These are phyloP conservation scores for Cynocephalus volans DNA, from an alignment of 2,113 vertebrate species.

Conservation along the genomic window DNA sequence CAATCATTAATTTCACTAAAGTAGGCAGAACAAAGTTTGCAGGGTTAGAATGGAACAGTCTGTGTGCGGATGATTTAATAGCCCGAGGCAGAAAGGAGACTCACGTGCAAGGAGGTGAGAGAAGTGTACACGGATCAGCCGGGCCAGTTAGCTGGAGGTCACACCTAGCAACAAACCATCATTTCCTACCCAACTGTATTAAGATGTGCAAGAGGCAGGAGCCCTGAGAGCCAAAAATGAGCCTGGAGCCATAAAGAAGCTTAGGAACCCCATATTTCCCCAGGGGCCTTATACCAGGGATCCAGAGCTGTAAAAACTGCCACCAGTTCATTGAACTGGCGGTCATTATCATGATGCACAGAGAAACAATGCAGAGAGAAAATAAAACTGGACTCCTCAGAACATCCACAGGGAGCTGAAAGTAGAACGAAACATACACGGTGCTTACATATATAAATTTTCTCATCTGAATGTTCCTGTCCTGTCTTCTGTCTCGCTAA, in stretches of 20 bases:
- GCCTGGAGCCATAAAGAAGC: not conserved
- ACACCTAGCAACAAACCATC: too few species aligned
- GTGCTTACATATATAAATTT: not conserved
- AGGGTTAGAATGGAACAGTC: not conserved
- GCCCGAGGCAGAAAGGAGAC: not conserved
- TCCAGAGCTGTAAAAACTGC: not conserved
- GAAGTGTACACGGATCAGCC: accelerated
- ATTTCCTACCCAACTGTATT: not conserved
- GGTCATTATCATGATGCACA: not conserved
- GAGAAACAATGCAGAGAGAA: not conserved
- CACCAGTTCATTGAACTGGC: not conserved
- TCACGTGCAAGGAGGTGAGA: too few species aligned
- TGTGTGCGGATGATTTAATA: not conserved
- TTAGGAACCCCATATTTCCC: not conserved
- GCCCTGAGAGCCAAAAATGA: not conserved
- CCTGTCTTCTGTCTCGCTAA: not conserved
- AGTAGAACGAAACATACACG: not conserved
- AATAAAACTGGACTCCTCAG: not conserved
- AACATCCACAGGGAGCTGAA: not conserved
- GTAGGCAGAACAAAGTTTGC: not conserved
- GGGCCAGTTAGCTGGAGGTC: not conserved
- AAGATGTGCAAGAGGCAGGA: not conserved
- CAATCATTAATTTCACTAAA: not conserved
- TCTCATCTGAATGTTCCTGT: not conserved
- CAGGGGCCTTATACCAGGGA: not conserved